Conservation (phyloP, 2,888 invertebrate genomes). For the Zhuqinia jingwanae region DNA sequence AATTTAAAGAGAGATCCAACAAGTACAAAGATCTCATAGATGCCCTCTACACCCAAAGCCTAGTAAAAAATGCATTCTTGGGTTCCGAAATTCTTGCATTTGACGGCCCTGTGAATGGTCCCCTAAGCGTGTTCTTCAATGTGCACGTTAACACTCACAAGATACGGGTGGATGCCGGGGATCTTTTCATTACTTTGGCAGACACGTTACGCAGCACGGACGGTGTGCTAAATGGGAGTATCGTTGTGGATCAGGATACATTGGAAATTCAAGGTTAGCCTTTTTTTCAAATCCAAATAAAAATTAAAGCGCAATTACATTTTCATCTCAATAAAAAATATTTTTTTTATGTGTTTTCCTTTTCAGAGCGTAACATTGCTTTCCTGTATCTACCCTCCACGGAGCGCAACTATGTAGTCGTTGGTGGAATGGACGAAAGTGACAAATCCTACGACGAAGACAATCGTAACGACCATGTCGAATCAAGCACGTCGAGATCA, state of each 20-base stretch:
- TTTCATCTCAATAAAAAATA: background rate
- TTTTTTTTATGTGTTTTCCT: no score
- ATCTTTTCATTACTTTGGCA: conserved; percentile 85
- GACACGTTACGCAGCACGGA: conserved; percentile 81
- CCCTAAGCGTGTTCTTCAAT: conserved; percentile 92
- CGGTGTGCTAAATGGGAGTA: conserved; percentile 74
- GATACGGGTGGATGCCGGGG: conserved; percentile 82
- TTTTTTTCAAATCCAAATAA: no score
- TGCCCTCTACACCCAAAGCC: conserved; percentile 88
- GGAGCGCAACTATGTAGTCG: conserved; percentile 76
- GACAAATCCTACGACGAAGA: conserved; percentile 42
- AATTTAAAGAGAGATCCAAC: conserved; percentile 88
- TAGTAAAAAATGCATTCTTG: conserved; percentile 88
- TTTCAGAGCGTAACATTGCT: conserved; percentile 77
- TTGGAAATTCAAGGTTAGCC: conserved; percentile 78
- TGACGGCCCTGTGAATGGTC: conserved; percentile 88
- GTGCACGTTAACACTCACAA: conserved; percentile 88
- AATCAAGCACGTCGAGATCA: conserved; percentile 51
- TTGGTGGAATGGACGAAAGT: conserved; percentile 64
- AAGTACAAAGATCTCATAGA: conserved; percentile 89
- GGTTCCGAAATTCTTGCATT: conserved; percentile 91
- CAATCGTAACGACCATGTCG: conserved; percentile 28
- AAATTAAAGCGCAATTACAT: no score
- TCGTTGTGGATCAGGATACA: conserved; percentile 77
- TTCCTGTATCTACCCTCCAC: conserved; percentile 79